These are phyloP conservation scores for Bungarus multicinctus DNA, from an alignment of 2,113 vertebrate species.

Conservation along the genomic window DNA sequence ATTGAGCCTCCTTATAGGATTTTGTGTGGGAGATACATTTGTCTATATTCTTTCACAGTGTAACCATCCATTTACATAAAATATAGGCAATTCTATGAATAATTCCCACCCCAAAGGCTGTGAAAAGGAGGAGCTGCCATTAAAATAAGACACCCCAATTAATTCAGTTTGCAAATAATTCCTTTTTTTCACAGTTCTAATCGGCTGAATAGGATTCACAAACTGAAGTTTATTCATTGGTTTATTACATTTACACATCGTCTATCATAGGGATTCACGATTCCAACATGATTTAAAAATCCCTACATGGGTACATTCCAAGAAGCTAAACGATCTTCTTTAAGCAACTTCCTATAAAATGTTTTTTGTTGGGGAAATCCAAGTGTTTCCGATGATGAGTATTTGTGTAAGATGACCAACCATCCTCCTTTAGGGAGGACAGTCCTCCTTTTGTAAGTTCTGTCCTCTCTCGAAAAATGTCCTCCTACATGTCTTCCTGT, in stretches of 20 bases:
- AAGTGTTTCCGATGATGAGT: too few species aligned
- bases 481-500: too few species aligned
- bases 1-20: slow-evolving; percentile 51
- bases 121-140: slow-evolving; percentile 10
- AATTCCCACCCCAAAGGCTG: slow-evolving; percentile 22
- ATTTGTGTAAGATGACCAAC: too few species aligned
- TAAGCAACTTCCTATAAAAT: too few species aligned
- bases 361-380: too few species aligned
- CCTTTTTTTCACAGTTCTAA: too few species aligned
- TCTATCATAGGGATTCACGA: background rate
- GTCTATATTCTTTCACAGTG: slow-evolving; percentile 63
- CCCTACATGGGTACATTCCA: background rate
- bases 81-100: slow-evolving; percentile 51
- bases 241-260: background rate
- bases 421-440: too few species aligned
- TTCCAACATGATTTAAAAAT: slow-evolving; percentile 23
- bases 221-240: too few species aligned
- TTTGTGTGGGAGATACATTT: slow-evolving; percentile 61
- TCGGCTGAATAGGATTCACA: too few species aligned
- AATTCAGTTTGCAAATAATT: background rate
- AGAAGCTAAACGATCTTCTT: too few species aligned
- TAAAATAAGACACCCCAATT: slow-evolving; percentile 25
- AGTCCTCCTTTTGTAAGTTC: too few species aligned
- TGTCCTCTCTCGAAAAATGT: too few species aligned
- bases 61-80: slow-evolving; percentile 66